Base-by-base conservation (phyloP, 2,113 vertebrate species). In the Gallinago media region DNA sequence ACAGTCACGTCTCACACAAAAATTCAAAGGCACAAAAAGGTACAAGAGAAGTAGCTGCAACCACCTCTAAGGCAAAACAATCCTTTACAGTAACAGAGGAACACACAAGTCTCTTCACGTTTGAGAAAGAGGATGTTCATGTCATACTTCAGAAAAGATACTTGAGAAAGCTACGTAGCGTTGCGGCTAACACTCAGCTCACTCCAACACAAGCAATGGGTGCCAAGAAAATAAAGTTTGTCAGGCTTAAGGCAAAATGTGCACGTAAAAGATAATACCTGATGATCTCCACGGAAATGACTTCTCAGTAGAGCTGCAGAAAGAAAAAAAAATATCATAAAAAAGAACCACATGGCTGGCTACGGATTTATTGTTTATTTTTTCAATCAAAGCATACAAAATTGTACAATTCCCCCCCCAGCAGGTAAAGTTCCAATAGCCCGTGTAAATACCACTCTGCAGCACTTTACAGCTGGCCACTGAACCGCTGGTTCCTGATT, bases 261-360 rank as follows among this genome's bases (percentile, higher is more conserved):
- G 80, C 52, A 94, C 36, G 59, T 59, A 85, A 97, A 97, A 92
- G 52, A 50, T 63, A 96, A 83, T 99, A 99, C 99, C 99, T 99
- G 99, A 96, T 70, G 98, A 98, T 99, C 98, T 99, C 99, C 99
- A 99, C 91, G 99, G 99, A 98, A 99, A 99, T 91, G 99, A 99
- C 98, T 99, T 99, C 98, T 99, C 99, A 98, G 99, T 99, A 62
- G 99, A 99, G 98, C 99, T 99, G 97, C 40, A 97, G 96, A 90
- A 96, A 97, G 88, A 74, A 96, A 95, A 97, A 94, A 81, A 92
- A 86, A 40, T 4, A 85, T 91, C 52, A 96, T 68, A 76, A 76
- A 87, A 88, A 85, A 74, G 72, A 95, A 94, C 31, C 71, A 36
- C 3, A 9, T 27, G 34, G 14, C 52, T 78, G 36, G 59, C 50